Evolutionary conservation across 1,140 invertebrate genomes (phyloP).

Genomic region (Oryctes rhinoceros): DNA sequence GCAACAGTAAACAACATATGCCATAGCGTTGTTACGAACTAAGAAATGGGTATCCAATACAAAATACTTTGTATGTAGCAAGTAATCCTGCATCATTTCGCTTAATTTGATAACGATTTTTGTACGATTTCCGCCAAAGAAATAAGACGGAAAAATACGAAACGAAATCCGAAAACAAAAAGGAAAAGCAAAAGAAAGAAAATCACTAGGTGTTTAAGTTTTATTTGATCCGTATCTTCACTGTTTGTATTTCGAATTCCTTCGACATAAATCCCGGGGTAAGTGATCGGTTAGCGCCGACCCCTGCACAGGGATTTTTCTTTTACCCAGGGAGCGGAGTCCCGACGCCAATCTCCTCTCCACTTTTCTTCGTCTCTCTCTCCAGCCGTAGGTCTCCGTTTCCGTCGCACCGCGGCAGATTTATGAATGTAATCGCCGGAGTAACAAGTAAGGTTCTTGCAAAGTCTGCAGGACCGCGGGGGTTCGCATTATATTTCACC

Average conservation of each 20-base stretch:
- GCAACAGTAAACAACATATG: too few species aligned
- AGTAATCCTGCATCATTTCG: background rate
- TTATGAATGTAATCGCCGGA: conserved; percentile 61
- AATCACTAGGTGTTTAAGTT: conserved; percentile 42
- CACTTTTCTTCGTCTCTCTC: conserved; percentile 27
- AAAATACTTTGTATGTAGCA: background rate
- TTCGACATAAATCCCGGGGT: conserved; percentile 59
- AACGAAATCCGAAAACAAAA: background rate
- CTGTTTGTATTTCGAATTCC: conserved; percentile 60
- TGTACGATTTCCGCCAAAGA: too few species aligned
- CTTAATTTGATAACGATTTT: background rate
- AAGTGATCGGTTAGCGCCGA: conserved; percentile 61
- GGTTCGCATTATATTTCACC: conserved; percentile 38
- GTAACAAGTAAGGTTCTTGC: conserved; percentile 57
- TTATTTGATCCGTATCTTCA: conserved; percentile 45
- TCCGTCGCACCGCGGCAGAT: conserved; percentile 50
- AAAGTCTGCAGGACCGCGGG: conserved; percentile 43
- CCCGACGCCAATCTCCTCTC: conserved; percentile 56
- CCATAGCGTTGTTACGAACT: too few species aligned
- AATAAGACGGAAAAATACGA: background rate
- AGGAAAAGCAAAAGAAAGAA: background rate
- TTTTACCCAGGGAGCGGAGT: conserved; percentile 51
- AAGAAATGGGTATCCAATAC: too few species aligned
- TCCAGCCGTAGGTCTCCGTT: background rate
- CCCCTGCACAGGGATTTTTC: conserved; percentile 60